Evolutionary conservation across 2,888 invertebrate genomes (phyloP).

Genomic region (Napeogenes inachia): DNA sequence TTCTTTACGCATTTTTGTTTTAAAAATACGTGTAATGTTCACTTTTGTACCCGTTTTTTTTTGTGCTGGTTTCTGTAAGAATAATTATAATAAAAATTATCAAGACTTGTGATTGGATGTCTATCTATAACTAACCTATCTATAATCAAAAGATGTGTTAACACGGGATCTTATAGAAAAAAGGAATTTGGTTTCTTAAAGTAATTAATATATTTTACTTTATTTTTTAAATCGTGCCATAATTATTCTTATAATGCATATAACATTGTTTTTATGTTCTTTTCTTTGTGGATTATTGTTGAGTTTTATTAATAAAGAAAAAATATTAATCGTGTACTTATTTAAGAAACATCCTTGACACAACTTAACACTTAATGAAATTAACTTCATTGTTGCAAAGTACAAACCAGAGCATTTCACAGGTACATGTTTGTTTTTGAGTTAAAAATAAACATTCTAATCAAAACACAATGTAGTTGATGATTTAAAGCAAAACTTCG

Average conservation of each 20-base stretch:
- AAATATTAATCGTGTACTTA: conserved; percentile 28
- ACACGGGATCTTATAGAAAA: too few relatives aligned
- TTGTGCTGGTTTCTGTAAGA: too few relatives aligned
- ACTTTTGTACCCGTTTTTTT: conserved; percentile 42
- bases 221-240: conserved; percentile 31
- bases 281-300: conserved; percentile 69
- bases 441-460: not conserved
- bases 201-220: conserved; percentile 22
- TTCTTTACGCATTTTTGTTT: conserved; percentile 56
- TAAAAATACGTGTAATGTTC: conserved; percentile 52
- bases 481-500: conserved; percentile 12
- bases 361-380: too few relatives aligned
- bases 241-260: conserved; percentile 46
- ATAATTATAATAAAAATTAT: too few relatives aligned
- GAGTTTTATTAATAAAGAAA: conserved; percentile 72
- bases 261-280: conserved; percentile 33
- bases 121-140: too few relatives aligned
- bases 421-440: too few relatives aligned
- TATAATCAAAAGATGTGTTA: too few relatives aligned
- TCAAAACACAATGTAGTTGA: conserved; percentile 15
- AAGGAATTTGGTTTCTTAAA: not conserved
- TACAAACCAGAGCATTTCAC: too few relatives aligned
- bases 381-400: too few relatives aligned
- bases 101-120: too few relatives aligned
- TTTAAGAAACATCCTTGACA: conserved; percentile 7